Conservation (phyloP, 2,888 invertebrate genomes). For the Platynereis dumerilii region DNA sequence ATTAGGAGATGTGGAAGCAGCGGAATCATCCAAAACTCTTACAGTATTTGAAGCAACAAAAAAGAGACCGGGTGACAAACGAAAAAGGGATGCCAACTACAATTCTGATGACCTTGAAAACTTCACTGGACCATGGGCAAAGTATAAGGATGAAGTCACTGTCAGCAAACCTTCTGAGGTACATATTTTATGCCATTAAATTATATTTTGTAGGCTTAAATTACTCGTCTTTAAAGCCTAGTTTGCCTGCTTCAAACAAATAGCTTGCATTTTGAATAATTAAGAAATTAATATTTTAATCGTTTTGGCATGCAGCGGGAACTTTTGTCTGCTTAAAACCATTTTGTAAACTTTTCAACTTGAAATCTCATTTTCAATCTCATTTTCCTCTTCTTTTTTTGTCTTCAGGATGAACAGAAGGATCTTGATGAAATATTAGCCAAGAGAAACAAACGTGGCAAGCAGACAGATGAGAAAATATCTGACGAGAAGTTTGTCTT, state of each 20-base stretch:
- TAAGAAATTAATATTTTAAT: too few species aligned
- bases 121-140: constrained; percentile 98
- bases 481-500: constrained; percentile 93
- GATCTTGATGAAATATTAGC: constrained; percentile 93
- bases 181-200: constrained; percentile 20
- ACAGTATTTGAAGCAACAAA: constrained; percentile 83
- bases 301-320: too few species aligned
- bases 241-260: too few species aligned
- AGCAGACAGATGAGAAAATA: constrained; percentile 83
- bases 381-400: background rate
- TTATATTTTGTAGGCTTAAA: background rate
- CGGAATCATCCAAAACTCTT: constrained; percentile 73
- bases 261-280: too few species aligned
- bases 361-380: background rate
- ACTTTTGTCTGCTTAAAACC: too few species aligned
- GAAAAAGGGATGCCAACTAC: constrained; percentile 85
- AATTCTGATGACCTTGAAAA: constrained; percentile 91
- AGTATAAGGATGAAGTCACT: constrained; percentile 86
- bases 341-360: background rate
- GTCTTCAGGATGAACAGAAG: constrained; percentile 79
- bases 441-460: constrained; percentile 82
- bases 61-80: constrained; percentile 66
- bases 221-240: background rate
- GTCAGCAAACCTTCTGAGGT: constrained; percentile 86
- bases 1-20: constrained; percentile 73